Evolutionary conservation across 2,888 invertebrate species (phyloP).

Genomic region (Perizoma flavofasciatum): DNA sequence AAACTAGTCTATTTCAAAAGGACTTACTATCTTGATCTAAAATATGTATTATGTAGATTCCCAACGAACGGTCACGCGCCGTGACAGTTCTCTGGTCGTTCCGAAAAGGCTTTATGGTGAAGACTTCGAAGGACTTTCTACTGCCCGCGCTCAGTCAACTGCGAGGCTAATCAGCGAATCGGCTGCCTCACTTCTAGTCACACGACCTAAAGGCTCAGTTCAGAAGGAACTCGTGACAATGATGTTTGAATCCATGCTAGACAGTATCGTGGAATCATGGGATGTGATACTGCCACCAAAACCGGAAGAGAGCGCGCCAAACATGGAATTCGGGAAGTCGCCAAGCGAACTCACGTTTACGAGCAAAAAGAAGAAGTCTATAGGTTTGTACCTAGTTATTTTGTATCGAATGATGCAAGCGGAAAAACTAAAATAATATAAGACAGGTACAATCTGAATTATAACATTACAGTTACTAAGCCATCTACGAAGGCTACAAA

Average conservation of each 20-base stretch:
- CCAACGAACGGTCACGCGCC: slow-evolving; percentile 65
- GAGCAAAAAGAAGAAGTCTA: slow-evolving; percentile 56
- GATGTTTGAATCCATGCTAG: slow-evolving; percentile 72
- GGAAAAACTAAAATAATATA: neutral
- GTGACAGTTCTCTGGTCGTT: slow-evolving; percentile 66
- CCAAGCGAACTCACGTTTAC: slow-evolving; percentile 54
- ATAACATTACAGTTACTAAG: slow-evolving; percentile 12
- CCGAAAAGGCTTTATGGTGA: slow-evolving; percentile 35
- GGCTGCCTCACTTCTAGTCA: slow-evolving; percentile 33
- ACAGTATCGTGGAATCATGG: slow-evolving; percentile 68
- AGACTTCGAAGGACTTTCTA: slow-evolving; percentile 44
- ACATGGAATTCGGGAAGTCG: slow-evolving; percentile 49
- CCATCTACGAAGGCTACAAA: slow-evolving; percentile 34
- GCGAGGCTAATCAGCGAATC: slow-evolving; percentile 51
- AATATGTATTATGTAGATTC: slow-evolving; percentile 70
- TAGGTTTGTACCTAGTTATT: neutral
- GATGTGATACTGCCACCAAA: slow-evolving; percentile 53
- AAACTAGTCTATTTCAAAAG: neutral
- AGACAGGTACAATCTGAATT: neutral
- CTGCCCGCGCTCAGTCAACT: slow-evolving; percentile 46
- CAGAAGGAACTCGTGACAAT: slow-evolving; percentile 64
- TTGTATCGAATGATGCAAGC: no score
- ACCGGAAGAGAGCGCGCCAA: slow-evolving; percentile 43
- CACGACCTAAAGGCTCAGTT: slow-evolving; percentile 55
- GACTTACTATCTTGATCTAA: neutral